Conservation (phyloP, 2,113 vertebrate genomes). For the Rhea americana region DNA sequence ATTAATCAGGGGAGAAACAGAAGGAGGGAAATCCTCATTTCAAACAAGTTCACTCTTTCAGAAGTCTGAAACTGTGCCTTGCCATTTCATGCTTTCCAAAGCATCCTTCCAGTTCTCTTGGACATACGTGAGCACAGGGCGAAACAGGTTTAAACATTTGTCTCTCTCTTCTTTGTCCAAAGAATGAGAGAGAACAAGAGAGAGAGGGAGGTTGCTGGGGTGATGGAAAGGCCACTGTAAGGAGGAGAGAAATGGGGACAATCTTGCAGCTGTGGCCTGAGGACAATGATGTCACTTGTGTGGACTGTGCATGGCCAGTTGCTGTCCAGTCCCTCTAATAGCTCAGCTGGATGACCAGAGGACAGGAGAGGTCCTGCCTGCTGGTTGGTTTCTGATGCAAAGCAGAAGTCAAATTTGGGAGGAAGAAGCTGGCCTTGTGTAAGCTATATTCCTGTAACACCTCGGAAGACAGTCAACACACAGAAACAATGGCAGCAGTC, state of each 20-base stretch:
- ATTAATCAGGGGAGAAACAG: neutral
- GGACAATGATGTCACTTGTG: rapidly evolving
- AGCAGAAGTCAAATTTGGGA: neutral
- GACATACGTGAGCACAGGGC: neutral
- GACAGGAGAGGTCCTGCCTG: neutral
- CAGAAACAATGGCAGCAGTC: neutral
- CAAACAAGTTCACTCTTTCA: neutral
- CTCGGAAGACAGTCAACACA: neutral
- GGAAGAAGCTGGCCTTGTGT: neutral
- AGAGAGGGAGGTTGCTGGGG: neutral
- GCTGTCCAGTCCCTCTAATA: neutral
- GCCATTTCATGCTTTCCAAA: neutral
- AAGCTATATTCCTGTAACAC: neutral
- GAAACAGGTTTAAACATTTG: neutral
- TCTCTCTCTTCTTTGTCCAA: neutral
- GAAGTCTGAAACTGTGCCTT: neutral
- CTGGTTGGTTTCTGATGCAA: neutral
- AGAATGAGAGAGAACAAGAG: neutral
- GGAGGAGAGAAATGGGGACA: neutral
- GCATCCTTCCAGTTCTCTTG: neutral
- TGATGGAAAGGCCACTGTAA: neutral
- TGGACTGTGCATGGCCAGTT: neutral
- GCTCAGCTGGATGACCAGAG: neutral
- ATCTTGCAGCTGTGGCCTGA: neutral
- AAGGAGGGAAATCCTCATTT: neutral